Percentiles rank a stretch among this genome's conserved stretches.
Conservation (phyloP, 2,113 vertebrate species). For the Caloenas nicobarica region DNA sequence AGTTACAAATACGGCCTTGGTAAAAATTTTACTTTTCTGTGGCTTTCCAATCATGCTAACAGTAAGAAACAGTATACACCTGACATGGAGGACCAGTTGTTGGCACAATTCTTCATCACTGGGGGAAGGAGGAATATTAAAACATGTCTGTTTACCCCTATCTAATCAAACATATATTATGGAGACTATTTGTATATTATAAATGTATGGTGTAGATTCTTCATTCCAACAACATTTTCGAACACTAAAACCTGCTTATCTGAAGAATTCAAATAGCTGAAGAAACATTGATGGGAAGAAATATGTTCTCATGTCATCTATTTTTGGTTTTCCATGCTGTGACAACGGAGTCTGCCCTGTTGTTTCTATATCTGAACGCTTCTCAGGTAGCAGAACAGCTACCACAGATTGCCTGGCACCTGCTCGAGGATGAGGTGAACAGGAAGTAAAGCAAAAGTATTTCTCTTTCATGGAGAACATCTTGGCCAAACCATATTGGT, state of each 20-base stretch:
- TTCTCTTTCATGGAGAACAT: constrained; percentile 37
- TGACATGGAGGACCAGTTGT: not conserved
- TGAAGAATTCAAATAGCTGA: not conserved
- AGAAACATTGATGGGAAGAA: constrained; percentile 3
- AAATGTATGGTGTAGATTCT: not conserved
- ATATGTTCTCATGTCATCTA: constrained; percentile 20
- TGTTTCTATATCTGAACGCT: constrained; percentile 13
- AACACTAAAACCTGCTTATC: not conserved
- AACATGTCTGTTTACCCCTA: not conserved
- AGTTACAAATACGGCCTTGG: not conserved
- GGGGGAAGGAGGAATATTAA: not conserved
- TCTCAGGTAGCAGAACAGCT: constrained; percentile 47
- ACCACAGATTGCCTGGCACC: constrained; percentile 44
- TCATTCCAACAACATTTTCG: not conserved
- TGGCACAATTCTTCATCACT: not conserved
- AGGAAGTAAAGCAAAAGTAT: constrained; percentile 25
- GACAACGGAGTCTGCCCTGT: constrained; percentile 17
- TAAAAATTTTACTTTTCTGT: not conserved
- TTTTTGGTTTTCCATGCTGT: not conserved
- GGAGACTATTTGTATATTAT: not conserved
- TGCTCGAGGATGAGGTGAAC: constrained; percentile 23
- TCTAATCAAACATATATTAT: not conserved
- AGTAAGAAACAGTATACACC: not conserved
- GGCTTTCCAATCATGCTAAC: not conserved
- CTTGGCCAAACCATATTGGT: not conserved